These are phyloP conservation scores for Scrobipalpa costella DNA, from an alignment of 2,888 invertebrate species.

Conservation along the genomic window DNA sequence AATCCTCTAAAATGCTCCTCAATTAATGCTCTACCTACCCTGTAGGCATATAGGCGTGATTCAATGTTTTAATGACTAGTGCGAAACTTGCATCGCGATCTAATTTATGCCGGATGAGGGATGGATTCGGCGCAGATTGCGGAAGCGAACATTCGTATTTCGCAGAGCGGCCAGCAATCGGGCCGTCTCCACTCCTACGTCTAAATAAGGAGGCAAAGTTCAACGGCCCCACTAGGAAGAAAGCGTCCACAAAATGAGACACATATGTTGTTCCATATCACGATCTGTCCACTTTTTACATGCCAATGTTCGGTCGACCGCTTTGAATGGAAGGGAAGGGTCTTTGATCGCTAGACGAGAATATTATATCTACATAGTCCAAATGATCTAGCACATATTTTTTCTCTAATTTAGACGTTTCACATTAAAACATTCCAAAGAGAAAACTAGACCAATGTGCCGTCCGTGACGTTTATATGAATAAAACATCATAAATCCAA, in stretches of 20 bases:
- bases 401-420: slow-evolving; percentile 1
- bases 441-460: slow-evolving; percentile 13
- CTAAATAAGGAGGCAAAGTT: slow-evolving; percentile 81
- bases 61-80: not conserved
- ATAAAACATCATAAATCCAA: slow-evolving; percentile 18
- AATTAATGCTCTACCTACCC: no score
- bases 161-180: slow-evolving; percentile 63
- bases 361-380: not conserved
- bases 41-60: not conserved
- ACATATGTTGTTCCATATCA: slow-evolving; percentile 47
- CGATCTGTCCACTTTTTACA: slow-evolving; percentile 35
- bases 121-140: slow-evolving; percentile 58
- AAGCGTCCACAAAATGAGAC: slow-evolving; percentile 51
- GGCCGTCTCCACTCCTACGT: slow-evolving; percentile 76
- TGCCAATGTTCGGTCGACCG: slow-evolving; percentile 2
- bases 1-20: no score
- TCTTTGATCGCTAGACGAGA: not conserved
- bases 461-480: slow-evolving; percentile 11
- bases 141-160: slow-evolving; percentile 72
- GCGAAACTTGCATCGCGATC: not conserved
- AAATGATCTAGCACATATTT: not conserved
- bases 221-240: slow-evolving; percentile 71
- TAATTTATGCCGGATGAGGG: slow-evolving; percentile 34
- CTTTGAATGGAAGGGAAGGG: slow-evolving; percentile 2
- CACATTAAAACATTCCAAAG: not conserved